Percentiles rank a stretch among this genome's conserved stretches.
phyloP scores from a whole-genome alignment of 2,113 vertebrate genomes.

The Cervus canadensis region DNA sequence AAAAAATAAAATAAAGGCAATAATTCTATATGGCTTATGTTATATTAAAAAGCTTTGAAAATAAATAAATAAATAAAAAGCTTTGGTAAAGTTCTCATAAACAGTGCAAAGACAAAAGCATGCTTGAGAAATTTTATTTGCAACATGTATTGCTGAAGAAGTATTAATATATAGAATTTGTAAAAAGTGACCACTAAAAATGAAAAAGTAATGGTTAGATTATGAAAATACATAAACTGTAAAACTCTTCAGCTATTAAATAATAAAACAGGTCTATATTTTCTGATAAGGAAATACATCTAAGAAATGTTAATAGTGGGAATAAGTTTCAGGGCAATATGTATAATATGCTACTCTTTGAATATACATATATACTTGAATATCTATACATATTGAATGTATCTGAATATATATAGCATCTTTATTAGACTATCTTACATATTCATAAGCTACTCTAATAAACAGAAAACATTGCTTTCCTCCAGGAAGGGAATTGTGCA shows the following conservation, averaged over 20 bases:
- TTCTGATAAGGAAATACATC: not conserved
- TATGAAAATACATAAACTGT: not conserved
- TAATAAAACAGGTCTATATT: not conserved
- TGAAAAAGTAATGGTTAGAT: not conserved
- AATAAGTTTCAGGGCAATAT: not conserved
- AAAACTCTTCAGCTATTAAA: not conserved
- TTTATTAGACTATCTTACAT: not conserved
- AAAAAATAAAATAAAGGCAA: not conserved
- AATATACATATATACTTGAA: not conserved
- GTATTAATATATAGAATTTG: not conserved
- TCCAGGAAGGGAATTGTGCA: not conserved
- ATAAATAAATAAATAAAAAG: not conserved
- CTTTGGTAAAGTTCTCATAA: not conserved
- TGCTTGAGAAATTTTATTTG: not conserved
- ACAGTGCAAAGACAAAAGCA: not conserved
- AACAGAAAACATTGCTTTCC: not conserved
- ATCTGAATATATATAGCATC: not conserved
- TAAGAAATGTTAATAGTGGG: not conserved
- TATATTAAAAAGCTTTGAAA: not conserved
- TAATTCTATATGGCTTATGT: not conserved
- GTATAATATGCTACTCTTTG: not conserved
- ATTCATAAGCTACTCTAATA: not conserved
- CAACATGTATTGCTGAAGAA: not conserved
- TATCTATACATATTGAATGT: not conserved
- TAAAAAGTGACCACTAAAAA: not conserved